Base-by-base conservation (phyloP, 2,888 invertebrate genomes). In the Drosophila hamatofila region DNA sequence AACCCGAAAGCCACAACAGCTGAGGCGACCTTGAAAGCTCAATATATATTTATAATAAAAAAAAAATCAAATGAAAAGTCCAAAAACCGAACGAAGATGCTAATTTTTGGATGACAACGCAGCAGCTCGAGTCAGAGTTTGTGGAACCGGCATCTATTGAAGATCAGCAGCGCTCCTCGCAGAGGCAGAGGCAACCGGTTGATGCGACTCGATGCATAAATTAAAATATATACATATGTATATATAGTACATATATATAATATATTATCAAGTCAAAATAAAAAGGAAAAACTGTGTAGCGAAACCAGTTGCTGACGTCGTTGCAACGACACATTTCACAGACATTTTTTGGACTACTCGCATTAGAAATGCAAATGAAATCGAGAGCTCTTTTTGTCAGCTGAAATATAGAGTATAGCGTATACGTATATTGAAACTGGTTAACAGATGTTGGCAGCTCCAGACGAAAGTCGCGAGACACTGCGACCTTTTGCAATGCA, bases 341-440 rank as follows among this genome's bases (percentile, higher is more conserved):
- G 72, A 81, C 73, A 88, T 72, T 78, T 75, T 70, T 72, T 67
- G 57, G 55, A 42, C 35, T 56, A 48, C 35, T 61, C 58, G 59
- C 64, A 74, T 72, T 72, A 80, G 75, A 87, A 87, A 83, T 83
- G 80, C 72, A 87, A 90, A 91, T 79, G 83, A 91, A 90, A 91
- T 68, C 74, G 88, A 89, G 81, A 91, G 91, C 61, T 48, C 46
- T 44, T 44, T 23, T 44, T 44, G 7, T 25, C 23, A 44, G 16
- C 23, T 16, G 23, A 33, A 33, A 14, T 21, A 49, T 33, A 33
- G 18, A 18, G 18, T 49, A 21, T 49, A 49, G 18, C 12, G n/a
- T 7, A 30, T 12, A 48, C 6, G n/a, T 3, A 27, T 21, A 30
- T 11, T 14, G 18, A 12, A 70, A 76, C 65, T 55, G 61, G 27